These are phyloP conservation scores for Spicauda simplicius DNA, from an alignment of 2,888 invertebrate genomes.

Conservation along the genomic window DNA sequence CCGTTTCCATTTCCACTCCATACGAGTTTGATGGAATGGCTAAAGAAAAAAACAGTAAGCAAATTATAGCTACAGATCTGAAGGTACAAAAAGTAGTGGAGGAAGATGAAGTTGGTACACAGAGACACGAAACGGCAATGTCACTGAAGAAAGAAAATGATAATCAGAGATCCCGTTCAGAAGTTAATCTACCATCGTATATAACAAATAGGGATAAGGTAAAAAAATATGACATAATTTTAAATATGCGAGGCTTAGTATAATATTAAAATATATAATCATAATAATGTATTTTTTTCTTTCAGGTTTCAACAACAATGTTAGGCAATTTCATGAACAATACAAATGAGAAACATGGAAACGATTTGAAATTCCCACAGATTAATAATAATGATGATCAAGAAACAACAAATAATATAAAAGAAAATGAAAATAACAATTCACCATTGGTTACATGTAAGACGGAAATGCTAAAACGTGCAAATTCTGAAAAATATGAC, in stretches of 20 bases:
- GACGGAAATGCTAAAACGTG: slow-evolving; percentile 59
- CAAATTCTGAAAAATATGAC: slow-evolving; percentile 65
- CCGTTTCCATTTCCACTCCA: slow-evolving; percentile 76
- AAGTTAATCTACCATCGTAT: slow-evolving; percentile 90
- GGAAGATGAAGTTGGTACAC: slow-evolving; percentile 62
- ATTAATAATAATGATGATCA: slow-evolving; percentile 47
- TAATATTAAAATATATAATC: not conserved
- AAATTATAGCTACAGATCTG: slow-evolving; percentile 47
- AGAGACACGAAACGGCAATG: slow-evolving; percentile 57
- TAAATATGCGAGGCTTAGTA: not conserved
- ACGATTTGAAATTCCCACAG: slow-evolving; percentile 58
- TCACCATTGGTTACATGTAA: slow-evolving; percentile 59
- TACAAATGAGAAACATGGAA: slow-evolving; percentile 48
- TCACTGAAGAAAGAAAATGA: slow-evolving; percentile 53
- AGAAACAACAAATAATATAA: slow-evolving; percentile 28
- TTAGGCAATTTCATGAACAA: slow-evolving; percentile 61
- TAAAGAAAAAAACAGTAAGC: slow-evolving; percentile 65
- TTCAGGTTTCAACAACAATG: slow-evolving; percentile 87
- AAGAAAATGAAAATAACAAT: slow-evolving; percentile 49
- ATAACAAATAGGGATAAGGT: slow-evolving; percentile 88
- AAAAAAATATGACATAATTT: slow-evolving; percentile 35
- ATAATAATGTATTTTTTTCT: slow-evolving; percentile 40
- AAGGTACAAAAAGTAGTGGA: slow-evolving; percentile 61
- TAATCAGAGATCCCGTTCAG: slow-evolving; percentile 81
- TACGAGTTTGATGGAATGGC: slow-evolving; percentile 69